Conservation (phyloP, 2,888 invertebrate species). For the Volucella inanis region DNA sequence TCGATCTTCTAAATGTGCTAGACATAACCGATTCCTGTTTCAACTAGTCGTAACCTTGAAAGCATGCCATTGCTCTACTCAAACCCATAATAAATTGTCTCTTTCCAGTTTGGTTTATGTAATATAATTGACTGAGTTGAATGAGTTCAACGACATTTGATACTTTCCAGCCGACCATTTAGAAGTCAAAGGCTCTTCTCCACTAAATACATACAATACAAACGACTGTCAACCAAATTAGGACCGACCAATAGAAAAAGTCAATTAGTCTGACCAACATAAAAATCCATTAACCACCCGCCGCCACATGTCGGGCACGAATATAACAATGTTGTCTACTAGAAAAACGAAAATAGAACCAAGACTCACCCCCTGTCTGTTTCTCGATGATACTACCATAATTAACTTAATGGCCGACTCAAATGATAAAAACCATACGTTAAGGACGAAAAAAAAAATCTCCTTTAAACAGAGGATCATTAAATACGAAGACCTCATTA, state of each 20-base stretch:
- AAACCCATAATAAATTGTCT: too few relatives aligned
- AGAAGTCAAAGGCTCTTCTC: too few relatives aligned
- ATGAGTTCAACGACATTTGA: too few relatives aligned
- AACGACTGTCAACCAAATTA: slow-evolving; percentile 2
- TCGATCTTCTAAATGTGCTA: too few relatives aligned
- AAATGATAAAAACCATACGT: slow-evolving; percentile 41
- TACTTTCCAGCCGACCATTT: too few relatives aligned
- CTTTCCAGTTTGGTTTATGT: too few relatives aligned
- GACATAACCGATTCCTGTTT: too few relatives aligned
- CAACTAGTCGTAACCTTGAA: too few relatives aligned
- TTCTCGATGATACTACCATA: slow-evolving; percentile 16
- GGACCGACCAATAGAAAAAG: background rate
- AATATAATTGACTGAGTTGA: too few relatives aligned
- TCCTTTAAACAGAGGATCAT: slow-evolving; percentile 29
- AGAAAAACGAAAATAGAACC: background rate
- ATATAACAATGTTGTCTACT: background rate
- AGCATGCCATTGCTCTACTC: too few relatives aligned
- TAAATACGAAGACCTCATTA: slow-evolving; percentile 26
- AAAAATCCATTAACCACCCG: slow-evolving; percentile 32
- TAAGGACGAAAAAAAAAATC: background rate
- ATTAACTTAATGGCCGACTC: slow-evolving; percentile 47
- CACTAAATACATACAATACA: background rate
- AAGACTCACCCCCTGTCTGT: background rate
- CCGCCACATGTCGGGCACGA: background rate
- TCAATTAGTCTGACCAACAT: slow-evolving; percentile 35